Percentiles rank a stretch among this genome's conserved stretches.
Conservation (phyloP, 2,113 vertebrate species). For the Saccopteryx bilineata region DNA sequence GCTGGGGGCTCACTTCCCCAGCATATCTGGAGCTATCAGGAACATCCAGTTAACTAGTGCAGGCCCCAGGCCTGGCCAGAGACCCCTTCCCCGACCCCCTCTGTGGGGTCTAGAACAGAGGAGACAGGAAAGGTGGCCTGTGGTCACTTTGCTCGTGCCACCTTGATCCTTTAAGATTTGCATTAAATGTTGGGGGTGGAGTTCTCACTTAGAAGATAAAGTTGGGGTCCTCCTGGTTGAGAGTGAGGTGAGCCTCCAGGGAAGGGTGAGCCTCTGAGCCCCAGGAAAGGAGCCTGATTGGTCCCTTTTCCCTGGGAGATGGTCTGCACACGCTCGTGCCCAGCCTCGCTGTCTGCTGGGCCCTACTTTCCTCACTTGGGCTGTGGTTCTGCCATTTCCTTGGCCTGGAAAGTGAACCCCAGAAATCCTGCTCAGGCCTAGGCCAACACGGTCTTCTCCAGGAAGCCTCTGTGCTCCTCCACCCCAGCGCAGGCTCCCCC, state of each 20-base stretch:
- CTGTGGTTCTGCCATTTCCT: neutral
- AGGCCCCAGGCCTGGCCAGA: neutral
- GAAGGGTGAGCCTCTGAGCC: neutral
- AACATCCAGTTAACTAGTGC: neutral
- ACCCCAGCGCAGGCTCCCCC: neutral
- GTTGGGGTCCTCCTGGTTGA: neutral
- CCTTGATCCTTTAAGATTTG: neutral
- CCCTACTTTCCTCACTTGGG: neutral
- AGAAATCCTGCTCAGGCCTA: neutral
- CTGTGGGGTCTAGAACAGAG: no score
- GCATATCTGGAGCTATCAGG: neutral
- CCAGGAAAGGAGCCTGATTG: neutral
- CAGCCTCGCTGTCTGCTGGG: neutral
- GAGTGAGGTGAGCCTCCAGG: neutral
- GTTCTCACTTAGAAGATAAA: neutral
- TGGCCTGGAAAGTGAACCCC: neutral
- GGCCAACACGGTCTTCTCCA: neutral
- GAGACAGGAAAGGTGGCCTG: accelerated
- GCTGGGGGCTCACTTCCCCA: neutral
- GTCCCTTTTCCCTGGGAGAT: neutral
- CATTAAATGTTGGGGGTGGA: neutral
- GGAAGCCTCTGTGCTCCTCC: neutral
- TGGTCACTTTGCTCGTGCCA: neutral
- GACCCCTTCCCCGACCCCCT: no score
- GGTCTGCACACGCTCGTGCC: accelerated